A percentile compares a stretch with the other conserved stretches of the same genome.
These are phyloP conservation scores for Actinia tenebrosa DNA, from an alignment of 64 coral and sea anemone species.

Conservation along the genomic window DNA sequence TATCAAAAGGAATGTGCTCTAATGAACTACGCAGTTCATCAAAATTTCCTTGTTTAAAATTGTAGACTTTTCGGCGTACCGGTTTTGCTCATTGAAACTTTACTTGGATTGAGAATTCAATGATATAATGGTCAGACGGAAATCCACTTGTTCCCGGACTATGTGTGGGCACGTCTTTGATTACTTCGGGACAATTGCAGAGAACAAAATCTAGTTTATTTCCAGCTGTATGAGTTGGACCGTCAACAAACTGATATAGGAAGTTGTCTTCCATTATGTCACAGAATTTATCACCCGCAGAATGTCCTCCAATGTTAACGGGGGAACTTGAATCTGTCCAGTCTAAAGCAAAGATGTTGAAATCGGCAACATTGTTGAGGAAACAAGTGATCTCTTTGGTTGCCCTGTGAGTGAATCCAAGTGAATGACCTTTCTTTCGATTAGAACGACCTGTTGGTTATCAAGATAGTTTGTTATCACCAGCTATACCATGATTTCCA, in stretches of 20 bases:
- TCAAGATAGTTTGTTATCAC: no score
- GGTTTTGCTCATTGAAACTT: conserved; percentile 16
- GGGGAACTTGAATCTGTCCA: conserved; percentile 21
- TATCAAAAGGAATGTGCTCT: neutral
- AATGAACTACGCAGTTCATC: neutral
- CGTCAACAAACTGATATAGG: conserved; percentile 28
- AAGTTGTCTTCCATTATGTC: conserved; percentile 55
- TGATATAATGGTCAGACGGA: conserved; percentile 22
- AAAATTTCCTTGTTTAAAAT: conserved; percentile 41
- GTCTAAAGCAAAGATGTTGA: conserved; percentile 23
- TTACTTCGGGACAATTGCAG: conserved; percentile 25
- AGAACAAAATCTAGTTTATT: conserved; percentile 43
- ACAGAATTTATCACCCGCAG: conserved; percentile 17
- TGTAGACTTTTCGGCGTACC: neutral
- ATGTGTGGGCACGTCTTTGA: conserved; percentile 10
- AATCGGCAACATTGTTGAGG: conserved; percentile 15
- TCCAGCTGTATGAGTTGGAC: conserved; percentile 25
- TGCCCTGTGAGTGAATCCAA: no score
- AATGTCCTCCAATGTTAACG: conserved; percentile 13
- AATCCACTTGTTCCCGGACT: neutral
- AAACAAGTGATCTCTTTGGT: no score
- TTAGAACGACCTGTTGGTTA: no score
- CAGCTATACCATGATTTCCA: no score
- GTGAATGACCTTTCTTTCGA: no score
- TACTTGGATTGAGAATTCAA: conserved; percentile 7